Evolutionary conservation across 2,113 vertebrate genomes (phyloP), one percentile per base, ranked within the genome.

Genomic region (Chamaea fasciata): DNA sequence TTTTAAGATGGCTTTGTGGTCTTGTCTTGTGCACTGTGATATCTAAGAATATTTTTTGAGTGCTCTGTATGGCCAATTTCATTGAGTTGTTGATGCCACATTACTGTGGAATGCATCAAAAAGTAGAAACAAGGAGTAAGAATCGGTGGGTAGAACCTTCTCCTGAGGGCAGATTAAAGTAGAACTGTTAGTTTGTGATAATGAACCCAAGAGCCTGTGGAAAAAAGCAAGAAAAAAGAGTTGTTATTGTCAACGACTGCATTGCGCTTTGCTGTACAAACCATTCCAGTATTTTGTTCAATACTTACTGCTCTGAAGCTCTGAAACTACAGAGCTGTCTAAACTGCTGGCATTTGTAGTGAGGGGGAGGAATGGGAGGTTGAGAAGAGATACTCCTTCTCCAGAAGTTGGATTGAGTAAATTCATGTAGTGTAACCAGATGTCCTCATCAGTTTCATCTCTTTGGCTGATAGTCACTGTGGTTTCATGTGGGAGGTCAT

Each of bases 281-380:
- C 69, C 49, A 46, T 83, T 76, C 52, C 56, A 46, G 53, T 94
- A 60, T 92, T 87, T 82, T 79, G 69, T 84, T 87, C 57, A 76
- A 13, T 91, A 83, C 89, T 77, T 89, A 24, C 2, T 3, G 3
- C 86, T 94, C 39, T 68, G 60, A 78, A 60, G 26, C 59, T 94
- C 63, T 85, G 87, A 84, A 94, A 59, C 83, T 86, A 65, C 17
- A 47, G 81, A 83, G 62, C 87, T 94, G 81, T 85, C 77, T 92
- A 69, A 95, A 95, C 74, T 79, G 77, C 91, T 96, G 95, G 84
- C 83, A 79, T 89, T 92, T 87, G 80, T 95, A 92, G 91, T 71
- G 93, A 95, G 95, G 81, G 81, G 94, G 91, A 85, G 92, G 95
- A 92, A 94, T 52, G 60, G 62, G 80, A 92, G 63, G 19, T 64